Evolutionary conservation across 2,888 invertebrate genomes (phyloP).

Genomic region (Formica aserva): DNA sequence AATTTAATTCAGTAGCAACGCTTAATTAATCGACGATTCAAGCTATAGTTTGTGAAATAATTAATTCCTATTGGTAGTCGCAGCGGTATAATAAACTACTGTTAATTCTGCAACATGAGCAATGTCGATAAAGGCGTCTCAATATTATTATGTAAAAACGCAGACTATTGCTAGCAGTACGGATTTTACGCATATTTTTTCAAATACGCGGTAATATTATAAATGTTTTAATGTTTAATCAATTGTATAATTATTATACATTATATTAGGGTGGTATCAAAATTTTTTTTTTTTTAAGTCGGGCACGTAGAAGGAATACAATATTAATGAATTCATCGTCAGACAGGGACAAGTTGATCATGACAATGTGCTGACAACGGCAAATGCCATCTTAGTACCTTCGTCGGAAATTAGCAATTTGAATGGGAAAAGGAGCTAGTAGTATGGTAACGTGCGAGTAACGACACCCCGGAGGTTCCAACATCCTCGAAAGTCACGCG

Average conservation of each 20-base stretch:
- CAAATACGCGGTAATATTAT: neutral
- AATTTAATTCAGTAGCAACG: slow-evolving; percentile 41
- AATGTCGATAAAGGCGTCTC: neutral
- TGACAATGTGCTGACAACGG: slow-evolving; percentile 62
- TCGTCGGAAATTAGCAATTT: slow-evolving; percentile 63
- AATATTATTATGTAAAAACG: neutral
- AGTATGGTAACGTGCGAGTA: slow-evolving; percentile 63
- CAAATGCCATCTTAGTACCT: slow-evolving; percentile 50
- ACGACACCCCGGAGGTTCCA: slow-evolving; percentile 68
- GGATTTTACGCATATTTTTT: neutral
- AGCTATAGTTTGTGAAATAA: slow-evolving; percentile 38
- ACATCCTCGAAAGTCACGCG: slow-evolving; percentile 58
- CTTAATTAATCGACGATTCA: slow-evolving; percentile 47
- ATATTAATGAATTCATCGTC: slow-evolving; percentile 39
- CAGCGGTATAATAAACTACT: slow-evolving; percentile 13
- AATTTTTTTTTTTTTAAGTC: neutral
- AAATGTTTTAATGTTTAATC: neutral
- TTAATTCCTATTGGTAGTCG: slow-evolving; percentile 35
- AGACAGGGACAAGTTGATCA: slow-evolving; percentile 49
- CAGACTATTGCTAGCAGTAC: neutral
- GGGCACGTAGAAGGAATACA: neutral
- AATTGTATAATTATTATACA: neutral
- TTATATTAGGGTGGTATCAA: neutral
- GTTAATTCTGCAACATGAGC: slow-evolving; percentile 29
- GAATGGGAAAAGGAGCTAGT: slow-evolving; percentile 2